These are phyloP conservation scores for Cephalopterus ornatus DNA, from an alignment of 2,113 vertebrate species.

Conservation along the genomic window DNA sequence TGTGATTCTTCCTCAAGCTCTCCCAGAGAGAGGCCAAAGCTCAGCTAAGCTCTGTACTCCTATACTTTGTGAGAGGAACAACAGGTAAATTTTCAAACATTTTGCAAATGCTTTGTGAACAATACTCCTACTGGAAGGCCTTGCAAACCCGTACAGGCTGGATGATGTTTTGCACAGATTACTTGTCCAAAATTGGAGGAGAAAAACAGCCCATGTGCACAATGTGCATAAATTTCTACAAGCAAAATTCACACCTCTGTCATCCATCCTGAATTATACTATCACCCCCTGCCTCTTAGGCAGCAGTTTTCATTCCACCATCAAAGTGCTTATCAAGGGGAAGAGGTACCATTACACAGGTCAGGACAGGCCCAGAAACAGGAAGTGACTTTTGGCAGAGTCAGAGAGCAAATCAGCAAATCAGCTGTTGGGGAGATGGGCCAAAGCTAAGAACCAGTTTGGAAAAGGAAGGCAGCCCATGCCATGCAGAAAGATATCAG, in stretches of 20 bases:
- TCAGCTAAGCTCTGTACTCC: not conserved
- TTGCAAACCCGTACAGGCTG: not conserved
- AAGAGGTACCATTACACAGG: not conserved
- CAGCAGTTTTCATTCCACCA: not conserved
- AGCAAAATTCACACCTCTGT: not conserved
- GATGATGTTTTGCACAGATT: not conserved
- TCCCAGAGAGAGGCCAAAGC: slow-evolving; percentile 50
- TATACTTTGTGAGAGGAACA: not conserved
- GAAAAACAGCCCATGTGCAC: not conserved
- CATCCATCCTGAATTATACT: not conserved
- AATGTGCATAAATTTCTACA: not conserved
- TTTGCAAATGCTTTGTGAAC: not conserved
- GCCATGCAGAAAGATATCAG: not conserved
- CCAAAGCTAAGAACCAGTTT: not conserved
- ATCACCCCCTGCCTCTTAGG: not conserved
- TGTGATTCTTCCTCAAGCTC: slow-evolving; percentile 50
- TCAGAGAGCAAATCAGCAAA: not conserved
- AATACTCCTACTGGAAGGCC: not conserved
- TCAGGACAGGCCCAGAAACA: not conserved
- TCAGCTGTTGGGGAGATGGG: not conserved
- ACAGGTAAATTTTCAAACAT: not conserved
- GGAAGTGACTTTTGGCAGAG: not conserved
- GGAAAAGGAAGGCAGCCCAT: not conserved
- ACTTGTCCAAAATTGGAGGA: not conserved
- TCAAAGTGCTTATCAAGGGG: not conserved